Evolutionary conservation across 2,113 vertebrate species (phyloP).

Genomic region (Junco hyemalis): DNA sequence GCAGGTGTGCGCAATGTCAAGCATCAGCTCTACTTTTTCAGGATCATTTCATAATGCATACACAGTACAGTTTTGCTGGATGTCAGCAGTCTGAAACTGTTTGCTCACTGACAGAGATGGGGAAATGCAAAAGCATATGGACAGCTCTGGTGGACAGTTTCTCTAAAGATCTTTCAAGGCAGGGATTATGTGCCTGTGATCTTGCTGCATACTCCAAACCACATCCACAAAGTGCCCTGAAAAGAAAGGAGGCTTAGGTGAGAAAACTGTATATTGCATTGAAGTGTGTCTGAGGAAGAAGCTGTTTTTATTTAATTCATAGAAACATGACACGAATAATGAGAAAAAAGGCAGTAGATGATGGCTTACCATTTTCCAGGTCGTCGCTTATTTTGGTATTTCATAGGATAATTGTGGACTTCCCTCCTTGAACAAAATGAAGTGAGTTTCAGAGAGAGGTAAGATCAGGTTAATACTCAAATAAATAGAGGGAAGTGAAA

Average conservation of each 20-base stretch:
- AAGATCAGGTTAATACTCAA: constrained; percentile 2
- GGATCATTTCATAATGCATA: constrained; percentile 36
- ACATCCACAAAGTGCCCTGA: not conserved
- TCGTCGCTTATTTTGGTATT: not conserved
- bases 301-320: not conserved
- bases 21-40: constrained; percentile 41
- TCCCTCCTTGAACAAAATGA: not conserved
- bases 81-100: constrained; percentile 20
- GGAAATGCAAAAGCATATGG: not conserved
- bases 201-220: not conserved
- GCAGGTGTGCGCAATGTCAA: constrained; percentile 58
- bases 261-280: not conserved
- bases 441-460: not conserved
- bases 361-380: not conserved
- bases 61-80: constrained; percentile 16
- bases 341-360: not conserved
- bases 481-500: not conserved
- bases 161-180: not conserved
- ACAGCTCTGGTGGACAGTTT: not conserved
- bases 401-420: not conserved
- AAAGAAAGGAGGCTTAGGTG: not conserved
- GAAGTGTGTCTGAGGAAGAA: not conserved
- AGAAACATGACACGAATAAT: not conserved
- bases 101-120: not conserved
- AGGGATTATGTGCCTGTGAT: not conserved